These are phyloP conservation scores for Podargus strigoides DNA, from an alignment of 2,797 vertebrate genomes.

Conservation along the genomic window DNA sequence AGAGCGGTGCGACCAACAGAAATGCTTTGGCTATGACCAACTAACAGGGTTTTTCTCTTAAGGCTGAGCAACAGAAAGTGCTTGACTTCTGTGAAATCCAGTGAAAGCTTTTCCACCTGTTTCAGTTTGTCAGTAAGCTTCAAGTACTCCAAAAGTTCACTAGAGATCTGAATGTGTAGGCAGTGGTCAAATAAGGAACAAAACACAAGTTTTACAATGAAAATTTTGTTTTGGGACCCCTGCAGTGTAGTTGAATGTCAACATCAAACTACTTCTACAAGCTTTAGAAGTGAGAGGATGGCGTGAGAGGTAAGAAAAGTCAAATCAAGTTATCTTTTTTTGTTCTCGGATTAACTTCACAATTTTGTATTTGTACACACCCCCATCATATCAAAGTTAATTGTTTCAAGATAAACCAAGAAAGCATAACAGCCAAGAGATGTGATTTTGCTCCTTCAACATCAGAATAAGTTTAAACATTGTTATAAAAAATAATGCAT, in stretches of 20 bases:
- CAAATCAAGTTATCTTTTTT: neutral
- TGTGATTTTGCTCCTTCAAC: neutral
- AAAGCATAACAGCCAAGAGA: neutral
- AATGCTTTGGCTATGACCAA: neutral
- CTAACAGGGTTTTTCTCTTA: neutral
- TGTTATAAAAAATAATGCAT: neutral
- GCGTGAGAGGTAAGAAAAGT: neutral
- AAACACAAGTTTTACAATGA: neutral
- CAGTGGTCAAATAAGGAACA: neutral
- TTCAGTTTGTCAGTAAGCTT: neutral
- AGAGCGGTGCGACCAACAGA: rapidly evolving
- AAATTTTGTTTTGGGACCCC: neutral
- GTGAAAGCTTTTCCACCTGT: neutral
- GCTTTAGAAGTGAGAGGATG: neutral
- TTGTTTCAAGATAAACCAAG: neutral
- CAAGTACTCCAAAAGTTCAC: neutral
- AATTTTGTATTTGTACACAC: neutral
- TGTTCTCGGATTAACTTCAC: neutral
- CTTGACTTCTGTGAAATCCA: neutral
- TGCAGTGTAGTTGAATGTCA: neutral
- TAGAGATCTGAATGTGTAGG: neutral
- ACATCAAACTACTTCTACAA: neutral
- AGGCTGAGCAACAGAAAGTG: neutral
- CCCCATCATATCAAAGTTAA: neutral
- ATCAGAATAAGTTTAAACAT: neutral